A percentile compares a stretch with the other conserved stretches of the same genome.
Evolutionary conservation across 2,113 vertebrate genomes (phyloP).

Genomic region (Entomyzon cyanotis): DNA sequence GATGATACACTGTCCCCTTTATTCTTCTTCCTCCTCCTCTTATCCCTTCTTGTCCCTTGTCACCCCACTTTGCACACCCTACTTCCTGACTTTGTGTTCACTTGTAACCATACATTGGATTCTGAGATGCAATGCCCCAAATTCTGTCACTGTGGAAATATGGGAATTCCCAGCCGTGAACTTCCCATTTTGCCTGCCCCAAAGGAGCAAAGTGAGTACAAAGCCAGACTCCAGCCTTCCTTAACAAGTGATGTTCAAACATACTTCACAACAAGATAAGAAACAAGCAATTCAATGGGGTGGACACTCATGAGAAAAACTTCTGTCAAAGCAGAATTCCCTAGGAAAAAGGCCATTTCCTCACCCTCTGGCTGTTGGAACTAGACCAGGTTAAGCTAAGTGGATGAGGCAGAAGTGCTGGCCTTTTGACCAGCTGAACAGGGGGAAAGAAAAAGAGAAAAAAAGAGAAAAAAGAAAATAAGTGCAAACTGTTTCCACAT

Average conservation of each 20-base stretch:
- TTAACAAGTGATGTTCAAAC: not conserved
- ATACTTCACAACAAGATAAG: not conserved
- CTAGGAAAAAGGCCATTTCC: not conserved
- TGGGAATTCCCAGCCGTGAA: not conserved
- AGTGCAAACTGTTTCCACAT: not conserved
- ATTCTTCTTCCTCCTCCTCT: not conserved
- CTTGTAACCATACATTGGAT: not conserved
- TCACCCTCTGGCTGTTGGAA: not conserved
- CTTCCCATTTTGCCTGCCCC: not conserved
- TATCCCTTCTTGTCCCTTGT: not conserved
- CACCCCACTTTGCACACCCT: not conserved
- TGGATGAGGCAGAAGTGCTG: not conserved
- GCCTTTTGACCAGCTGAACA: not conserved
- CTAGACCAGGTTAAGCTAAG: not conserved
- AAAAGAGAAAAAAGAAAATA: not conserved
- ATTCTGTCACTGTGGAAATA: not conserved
- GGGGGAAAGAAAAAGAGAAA: not conserved
- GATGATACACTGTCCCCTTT: not conserved
- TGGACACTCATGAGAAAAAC: not conserved
- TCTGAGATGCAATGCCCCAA: not conserved
- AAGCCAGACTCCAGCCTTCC: not conserved
- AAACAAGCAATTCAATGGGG: accelerated
- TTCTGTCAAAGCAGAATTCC: not conserved
- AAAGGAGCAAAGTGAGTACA: not conserved
- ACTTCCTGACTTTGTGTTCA: not conserved